phyloP scores from a whole-genome alignment of 1,140 invertebrate genomes.

The Trachelipus rathkii region DNA sequence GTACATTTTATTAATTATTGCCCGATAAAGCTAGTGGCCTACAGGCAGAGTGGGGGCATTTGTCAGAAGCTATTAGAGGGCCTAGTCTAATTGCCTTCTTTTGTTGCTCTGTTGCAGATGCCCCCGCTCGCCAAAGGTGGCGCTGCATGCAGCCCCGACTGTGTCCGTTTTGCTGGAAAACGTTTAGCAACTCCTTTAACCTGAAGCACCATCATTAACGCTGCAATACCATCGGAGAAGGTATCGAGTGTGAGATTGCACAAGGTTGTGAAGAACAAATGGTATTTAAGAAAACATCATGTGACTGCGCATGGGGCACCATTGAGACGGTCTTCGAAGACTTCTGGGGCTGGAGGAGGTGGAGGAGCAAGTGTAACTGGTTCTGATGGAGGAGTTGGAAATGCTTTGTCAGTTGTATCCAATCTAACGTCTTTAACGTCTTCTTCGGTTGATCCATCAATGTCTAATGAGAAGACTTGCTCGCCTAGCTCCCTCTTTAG shows the following conservation, averaged over 20 bases:
- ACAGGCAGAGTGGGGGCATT: constrained; percentile 43
- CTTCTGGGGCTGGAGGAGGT: constrained; percentile 2
- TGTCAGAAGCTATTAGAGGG: constrained; percentile 36
- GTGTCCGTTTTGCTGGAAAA: constrained; percentile 49
- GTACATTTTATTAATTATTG: not conserved
- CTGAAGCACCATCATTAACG: constrained; percentile 64
- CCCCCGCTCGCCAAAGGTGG: constrained; percentile 47
- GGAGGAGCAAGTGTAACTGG: not conserved
- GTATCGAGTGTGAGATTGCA: constrained; percentile 53
- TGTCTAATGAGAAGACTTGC: not conserved
- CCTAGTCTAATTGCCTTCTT: constrained; percentile 42
- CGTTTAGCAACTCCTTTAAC: constrained; percentile 49
- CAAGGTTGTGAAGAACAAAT: constrained; percentile 48
- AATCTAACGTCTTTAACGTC: not conserved
- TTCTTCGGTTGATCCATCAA: not conserved
- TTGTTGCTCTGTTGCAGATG: constrained; percentile 42
- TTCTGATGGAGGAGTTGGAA: no score
- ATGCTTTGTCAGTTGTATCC: not conserved
- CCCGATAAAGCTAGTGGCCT: constrained; percentile 14
- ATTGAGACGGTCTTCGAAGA: constrained; percentile 45
- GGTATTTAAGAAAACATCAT: constrained; percentile 48
- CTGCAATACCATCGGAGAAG: constrained; percentile 63
- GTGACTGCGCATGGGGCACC: constrained; percentile 48
- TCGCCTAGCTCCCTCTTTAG: not conserved
- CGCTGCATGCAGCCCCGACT: constrained; percentile 49